Evolutionary conservation across 2,797 vertebrate genomes (phyloP).

Genomic region (Coreius guichenoti): DNA sequence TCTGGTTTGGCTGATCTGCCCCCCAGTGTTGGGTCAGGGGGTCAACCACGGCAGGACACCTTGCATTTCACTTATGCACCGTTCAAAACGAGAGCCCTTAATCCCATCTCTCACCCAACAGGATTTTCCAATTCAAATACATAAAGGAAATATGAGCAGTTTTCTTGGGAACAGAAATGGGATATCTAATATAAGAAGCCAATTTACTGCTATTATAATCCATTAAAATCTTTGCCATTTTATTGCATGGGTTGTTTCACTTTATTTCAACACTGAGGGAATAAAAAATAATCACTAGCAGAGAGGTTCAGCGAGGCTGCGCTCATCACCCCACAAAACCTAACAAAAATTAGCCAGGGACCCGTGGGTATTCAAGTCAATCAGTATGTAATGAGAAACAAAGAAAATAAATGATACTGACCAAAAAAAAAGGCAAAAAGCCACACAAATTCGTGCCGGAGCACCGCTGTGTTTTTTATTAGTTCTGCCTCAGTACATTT

Average conservation of each 20-base stretch:
- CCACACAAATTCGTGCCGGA: not conserved
- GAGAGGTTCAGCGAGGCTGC: not conserved
- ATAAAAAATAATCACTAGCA: slow-evolving; percentile 29
- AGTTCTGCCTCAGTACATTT: slow-evolving; percentile 36
- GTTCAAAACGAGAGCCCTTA: not conserved
- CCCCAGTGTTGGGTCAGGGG: slow-evolving; percentile 8
- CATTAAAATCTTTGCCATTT: slow-evolving; percentile 38
- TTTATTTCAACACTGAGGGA: slow-evolving; percentile 35
- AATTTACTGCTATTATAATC: slow-evolving; percentile 33
- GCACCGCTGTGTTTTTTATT: slow-evolving; percentile 34
- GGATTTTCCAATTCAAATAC: not conserved
- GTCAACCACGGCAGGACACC: slow-evolving; percentile 13
- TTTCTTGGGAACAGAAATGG: not conserved
- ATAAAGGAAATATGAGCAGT: not conserved
- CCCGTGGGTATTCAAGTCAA: slow-evolving; percentile 33
- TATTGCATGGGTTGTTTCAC: slow-evolving; percentile 35
- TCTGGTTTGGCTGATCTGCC: not conserved
- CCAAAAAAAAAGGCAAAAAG: slow-evolving; percentile 4
- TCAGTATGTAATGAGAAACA: slow-evolving; percentile 35
- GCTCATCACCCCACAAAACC: slow-evolving; percentile 30
- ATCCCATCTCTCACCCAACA: not conserved
- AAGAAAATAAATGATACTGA: slow-evolving; percentile 18
- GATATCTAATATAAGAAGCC: slow-evolving; percentile 16
- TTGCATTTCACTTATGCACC: not conserved
- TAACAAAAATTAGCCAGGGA: slow-evolving; percentile 17